Evolutionary conservation across 2,113 vertebrate genomes (phyloP).

Genomic region (Balaenoptera acutorostrata): DNA sequence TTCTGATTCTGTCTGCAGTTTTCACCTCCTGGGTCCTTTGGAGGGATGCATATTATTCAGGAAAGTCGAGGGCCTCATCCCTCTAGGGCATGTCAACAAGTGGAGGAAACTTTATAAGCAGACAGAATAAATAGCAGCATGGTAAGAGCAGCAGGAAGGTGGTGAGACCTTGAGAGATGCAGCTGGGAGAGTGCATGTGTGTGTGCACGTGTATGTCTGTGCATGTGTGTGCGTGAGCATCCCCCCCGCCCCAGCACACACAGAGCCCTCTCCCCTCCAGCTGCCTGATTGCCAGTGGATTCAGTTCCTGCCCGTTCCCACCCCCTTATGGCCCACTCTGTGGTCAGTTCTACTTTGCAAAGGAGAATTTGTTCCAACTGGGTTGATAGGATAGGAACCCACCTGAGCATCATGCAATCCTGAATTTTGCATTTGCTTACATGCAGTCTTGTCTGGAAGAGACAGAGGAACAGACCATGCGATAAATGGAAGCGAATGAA

Average conservation of each 20-base stretch:
- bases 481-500: accelerated
- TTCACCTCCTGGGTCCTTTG: not conserved
- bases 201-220: accelerated
- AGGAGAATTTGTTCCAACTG: accelerated
- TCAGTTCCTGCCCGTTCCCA: not conserved
- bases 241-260: not conserved
- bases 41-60: not conserved
- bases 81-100: not conserved
- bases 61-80: not conserved
- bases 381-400: accelerated
- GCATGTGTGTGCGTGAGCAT: accelerated
- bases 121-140: not conserved
- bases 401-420: accelerated
- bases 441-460: not conserved
- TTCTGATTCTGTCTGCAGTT: not conserved
- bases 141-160: not conserved
- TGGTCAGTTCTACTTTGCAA: not conserved
- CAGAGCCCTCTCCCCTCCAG: not conserved
- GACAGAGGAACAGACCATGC: accelerated
- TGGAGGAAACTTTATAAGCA: not conserved
- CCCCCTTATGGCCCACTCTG: accelerated
- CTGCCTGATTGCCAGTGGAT: no score
- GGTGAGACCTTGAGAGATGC: not conserved
- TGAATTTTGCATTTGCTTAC: accelerated
- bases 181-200: accelerated